Evolutionary conservation across 2,888 invertebrate genomes (phyloP).

Genomic region (Conomelus anceps): DNA sequence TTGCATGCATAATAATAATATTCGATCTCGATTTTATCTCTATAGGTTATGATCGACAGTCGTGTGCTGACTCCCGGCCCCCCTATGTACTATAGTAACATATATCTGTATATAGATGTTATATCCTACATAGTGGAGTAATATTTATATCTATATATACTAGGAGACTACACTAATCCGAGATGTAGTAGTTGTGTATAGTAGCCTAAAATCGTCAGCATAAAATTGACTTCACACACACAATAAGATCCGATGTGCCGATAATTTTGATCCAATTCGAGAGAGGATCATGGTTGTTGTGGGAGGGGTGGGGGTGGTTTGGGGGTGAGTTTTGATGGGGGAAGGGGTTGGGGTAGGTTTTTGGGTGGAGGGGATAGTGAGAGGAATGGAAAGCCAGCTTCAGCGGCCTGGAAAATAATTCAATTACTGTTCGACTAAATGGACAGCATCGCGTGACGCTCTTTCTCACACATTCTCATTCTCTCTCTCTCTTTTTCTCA

Average conservation of each 20-base stretch:
- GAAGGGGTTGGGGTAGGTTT: not conserved
- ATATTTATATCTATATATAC: not conserved
- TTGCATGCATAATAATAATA: not conserved
- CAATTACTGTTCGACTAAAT: not conserved
- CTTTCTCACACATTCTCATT: not conserved
- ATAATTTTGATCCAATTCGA: not conserved
- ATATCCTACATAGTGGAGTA: no score
- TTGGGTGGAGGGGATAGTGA: not conserved
- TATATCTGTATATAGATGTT: no score
- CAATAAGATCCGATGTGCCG: not conserved
- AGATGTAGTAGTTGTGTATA: not conserved
- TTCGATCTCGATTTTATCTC: not conserved
- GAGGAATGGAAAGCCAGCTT: not conserved
- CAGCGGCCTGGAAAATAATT: not conserved
- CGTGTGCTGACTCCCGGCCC: not conserved
- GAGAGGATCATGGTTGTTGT: no score
- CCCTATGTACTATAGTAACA: not conserved
- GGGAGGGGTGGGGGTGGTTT: no score
- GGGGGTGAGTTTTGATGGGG: not conserved
- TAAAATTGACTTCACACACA: not conserved
- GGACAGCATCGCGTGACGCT: not conserved
- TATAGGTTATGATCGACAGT: not conserved
- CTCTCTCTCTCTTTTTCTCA: not conserved
- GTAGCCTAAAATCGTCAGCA: not conserved
- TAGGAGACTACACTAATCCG: not conserved